Percentiles rank a stretch among this genome's conserved stretches.
Evolutionary conservation across 2,113 vertebrate species (phyloP).

Genomic region (Lanius ludovicianus): DNA sequence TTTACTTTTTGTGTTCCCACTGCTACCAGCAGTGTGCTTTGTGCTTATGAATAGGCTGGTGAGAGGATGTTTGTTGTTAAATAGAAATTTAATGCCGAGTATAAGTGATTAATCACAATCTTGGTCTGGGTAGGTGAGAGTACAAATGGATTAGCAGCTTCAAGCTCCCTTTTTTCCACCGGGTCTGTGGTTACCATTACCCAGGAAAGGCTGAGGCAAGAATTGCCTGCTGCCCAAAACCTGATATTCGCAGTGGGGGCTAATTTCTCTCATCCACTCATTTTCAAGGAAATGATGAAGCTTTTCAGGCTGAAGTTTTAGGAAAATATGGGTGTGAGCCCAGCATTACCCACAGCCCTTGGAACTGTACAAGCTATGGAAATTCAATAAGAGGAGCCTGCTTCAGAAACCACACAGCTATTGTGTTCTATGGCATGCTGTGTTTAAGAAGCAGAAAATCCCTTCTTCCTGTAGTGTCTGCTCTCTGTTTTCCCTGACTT

Average conservation of each 20-base stretch:
- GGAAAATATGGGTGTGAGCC: neutral
- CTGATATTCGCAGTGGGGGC: neutral
- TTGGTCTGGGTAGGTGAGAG: neutral
- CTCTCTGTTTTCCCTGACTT: neutral
- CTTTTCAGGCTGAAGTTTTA: neutral
- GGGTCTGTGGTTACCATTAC: conserved; percentile 4
- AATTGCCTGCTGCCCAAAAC: conserved; percentile 17
- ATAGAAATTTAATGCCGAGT: neutral
- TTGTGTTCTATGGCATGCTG: neutral
- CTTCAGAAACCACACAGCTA: neutral
- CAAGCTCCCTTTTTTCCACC: neutral
- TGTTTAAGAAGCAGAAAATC: neutral
- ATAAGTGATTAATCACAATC: neutral
- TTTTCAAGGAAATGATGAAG: conserved; percentile 20
- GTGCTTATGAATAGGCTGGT: neutral
- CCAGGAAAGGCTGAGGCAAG: neutral
- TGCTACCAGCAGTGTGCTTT: neutral
- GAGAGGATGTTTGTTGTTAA: neutral
- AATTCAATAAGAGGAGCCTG: neutral
- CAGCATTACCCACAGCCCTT: neutral
- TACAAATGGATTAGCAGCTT: neutral
- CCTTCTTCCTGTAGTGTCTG: neutral
- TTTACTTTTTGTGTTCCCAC: neutral
- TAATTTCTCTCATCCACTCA: neutral
- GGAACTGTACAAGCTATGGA: neutral